Evolutionary conservation across 2,888 invertebrate genomes (phyloP).

Genomic region (Flexamia atlantica): DNA sequence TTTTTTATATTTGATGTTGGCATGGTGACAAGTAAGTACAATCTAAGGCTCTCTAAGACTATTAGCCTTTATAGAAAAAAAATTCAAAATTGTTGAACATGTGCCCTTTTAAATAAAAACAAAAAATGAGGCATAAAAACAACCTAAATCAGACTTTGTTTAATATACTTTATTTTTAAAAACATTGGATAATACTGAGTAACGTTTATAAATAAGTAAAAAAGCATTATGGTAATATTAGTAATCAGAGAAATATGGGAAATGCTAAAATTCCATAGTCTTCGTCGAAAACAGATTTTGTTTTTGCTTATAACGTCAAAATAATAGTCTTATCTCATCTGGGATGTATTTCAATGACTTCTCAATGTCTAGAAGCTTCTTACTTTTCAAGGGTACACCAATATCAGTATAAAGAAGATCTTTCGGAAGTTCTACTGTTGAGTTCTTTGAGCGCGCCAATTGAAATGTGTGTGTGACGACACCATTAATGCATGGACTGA

Average conservation of each 20-base stretch:
- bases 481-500: conserved; percentile 58
- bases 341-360: conserved; percentile 44
- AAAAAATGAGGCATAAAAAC: too few relatives aligned
- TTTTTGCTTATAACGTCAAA: conserved; percentile 23
- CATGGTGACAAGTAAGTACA: too few relatives aligned
- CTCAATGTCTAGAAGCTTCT: conserved; percentile 34
- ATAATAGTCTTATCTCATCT: conserved; percentile 37
- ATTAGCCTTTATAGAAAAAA: too few relatives aligned
- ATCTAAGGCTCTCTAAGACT: too few relatives aligned
- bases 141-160: too few relatives aligned
- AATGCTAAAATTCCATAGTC: conserved; percentile 1
- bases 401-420: conserved; percentile 1
- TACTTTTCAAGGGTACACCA: conserved; percentile 12
- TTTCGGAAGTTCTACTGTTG: conserved; percentile 9
- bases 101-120: too few relatives aligned
- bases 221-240: not conserved
- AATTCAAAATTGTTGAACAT: too few relatives aligned
- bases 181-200: too few relatives aligned
- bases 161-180: too few relatives aligned
- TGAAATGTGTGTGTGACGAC: conserved; percentile 37
- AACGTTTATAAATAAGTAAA: not conserved
- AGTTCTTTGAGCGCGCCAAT: conserved; percentile 26
- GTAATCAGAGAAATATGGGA: not conserved
- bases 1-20: too few relatives aligned
- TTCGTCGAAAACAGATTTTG: not conserved